Evolutionary conservation across 2,888 invertebrate species (phyloP).

Genomic region (Chymomyza fuscimana): DNA sequence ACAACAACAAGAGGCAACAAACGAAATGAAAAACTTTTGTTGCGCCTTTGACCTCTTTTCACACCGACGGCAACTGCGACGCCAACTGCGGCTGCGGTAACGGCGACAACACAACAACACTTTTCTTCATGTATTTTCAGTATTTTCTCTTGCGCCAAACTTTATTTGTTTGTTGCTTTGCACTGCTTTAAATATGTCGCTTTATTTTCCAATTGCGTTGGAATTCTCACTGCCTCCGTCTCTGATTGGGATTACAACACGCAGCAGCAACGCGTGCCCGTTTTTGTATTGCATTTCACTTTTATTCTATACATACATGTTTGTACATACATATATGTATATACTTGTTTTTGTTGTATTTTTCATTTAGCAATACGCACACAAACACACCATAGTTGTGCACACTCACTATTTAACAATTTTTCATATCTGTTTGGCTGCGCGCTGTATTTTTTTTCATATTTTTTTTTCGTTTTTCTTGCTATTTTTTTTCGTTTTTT

Average conservation of each 20-base stretch:
- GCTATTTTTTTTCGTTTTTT: constrained; percentile 41
- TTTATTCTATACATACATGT: constrained; percentile 37
- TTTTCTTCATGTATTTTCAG: constrained; percentile 23
- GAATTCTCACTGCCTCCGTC: constrained; percentile 2
- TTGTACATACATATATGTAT: neutral
- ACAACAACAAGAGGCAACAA: neutral
- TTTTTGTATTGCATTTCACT: constrained; percentile 60
- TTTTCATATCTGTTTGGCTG: constrained; percentile 26
- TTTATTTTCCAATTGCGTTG: constrained; percentile 39
- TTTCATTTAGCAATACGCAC: constrained; percentile 43
- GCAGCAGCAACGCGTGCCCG: constrained; percentile 18
- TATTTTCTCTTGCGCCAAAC: constrained; percentile 12
- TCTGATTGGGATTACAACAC: constrained; percentile 49
- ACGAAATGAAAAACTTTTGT: constrained; percentile 44
- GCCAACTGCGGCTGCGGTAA: constrained; percentile 33
- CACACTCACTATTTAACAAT: constrained; percentile 43
- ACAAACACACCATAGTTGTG: constrained; percentile 39
- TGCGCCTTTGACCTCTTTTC: constrained; percentile 74
- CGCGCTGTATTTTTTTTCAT: neutral
- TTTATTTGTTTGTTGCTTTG: constrained; percentile 23
- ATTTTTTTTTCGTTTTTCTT: constrained; percentile 14
- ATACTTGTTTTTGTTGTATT: constrained; percentile 28
- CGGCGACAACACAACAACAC: constrained; percentile 35
- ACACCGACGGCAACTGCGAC: constrained; percentile 37
- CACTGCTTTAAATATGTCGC: neutral